phyloP scores from a whole-genome alignment of 1,140 invertebrate species.

The Zaprionus lachaisei region DNA sequence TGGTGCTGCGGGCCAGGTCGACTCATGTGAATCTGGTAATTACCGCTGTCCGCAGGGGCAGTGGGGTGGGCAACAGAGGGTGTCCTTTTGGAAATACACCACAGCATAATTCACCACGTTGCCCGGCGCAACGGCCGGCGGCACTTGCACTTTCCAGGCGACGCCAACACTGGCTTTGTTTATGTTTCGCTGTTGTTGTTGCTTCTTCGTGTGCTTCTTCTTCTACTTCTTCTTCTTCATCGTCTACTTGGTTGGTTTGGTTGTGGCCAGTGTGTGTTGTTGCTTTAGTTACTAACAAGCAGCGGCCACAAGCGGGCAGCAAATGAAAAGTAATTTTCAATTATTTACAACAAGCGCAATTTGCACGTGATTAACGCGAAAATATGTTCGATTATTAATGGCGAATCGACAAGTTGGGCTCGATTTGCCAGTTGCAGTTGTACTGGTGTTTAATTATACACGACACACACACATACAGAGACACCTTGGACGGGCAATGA shows the following conservation, averaged over 20 bases:
- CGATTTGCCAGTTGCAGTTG: conserved; percentile 10
- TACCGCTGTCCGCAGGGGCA: background rate
- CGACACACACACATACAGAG: background rate
- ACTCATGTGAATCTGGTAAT: conserved; percentile 66
- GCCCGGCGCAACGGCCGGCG: conserved; percentile 29
- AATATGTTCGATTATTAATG: conserved; percentile 76
- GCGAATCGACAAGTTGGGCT: conserved; percentile 23
- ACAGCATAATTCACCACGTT: conserved; percentile 63
- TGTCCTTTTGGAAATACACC: conserved; percentile 19
- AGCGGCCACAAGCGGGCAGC: conserved; percentile 31
- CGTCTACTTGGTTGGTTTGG: conserved; percentile 37
- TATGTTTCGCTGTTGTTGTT: conserved; percentile 52
- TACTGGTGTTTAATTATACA: conserved; percentile 34
- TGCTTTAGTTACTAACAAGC: conserved; percentile 75
- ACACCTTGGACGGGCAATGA: conserved; percentile 1
- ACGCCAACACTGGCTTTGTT: conserved; percentile 52
- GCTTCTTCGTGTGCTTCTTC: no score
- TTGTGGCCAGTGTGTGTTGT: conserved; percentile 39
- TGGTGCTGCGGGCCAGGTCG: conserved; percentile 76
- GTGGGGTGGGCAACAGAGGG: background rate
- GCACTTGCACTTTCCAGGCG: conserved; percentile 76
- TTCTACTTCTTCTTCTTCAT: background rate
- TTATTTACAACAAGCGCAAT: conserved; percentile 43
- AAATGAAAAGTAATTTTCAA: conserved; percentile 52
- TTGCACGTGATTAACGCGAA: conserved; percentile 64